These are phyloP conservation scores for Cloeon dipterum DNA, from an alignment of 2,888 invertebrate species.

Conservation along the genomic window DNA sequence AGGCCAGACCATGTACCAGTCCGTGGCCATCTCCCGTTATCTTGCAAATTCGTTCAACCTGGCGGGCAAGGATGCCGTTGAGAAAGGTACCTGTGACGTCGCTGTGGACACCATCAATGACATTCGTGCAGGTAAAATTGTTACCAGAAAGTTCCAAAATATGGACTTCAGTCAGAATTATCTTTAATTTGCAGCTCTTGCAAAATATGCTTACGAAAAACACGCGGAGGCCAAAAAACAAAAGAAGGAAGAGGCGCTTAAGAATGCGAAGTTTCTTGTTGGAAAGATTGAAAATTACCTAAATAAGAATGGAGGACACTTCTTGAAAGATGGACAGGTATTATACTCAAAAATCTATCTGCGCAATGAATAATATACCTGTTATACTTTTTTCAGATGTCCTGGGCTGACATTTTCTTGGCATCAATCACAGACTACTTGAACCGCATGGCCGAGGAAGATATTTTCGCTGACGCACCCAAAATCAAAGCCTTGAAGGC, in stretches of 20 bases:
- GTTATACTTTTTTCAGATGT: background rate
- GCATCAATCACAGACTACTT: background rate
- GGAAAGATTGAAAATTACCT: background rate
- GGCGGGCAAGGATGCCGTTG: slow-evolving; percentile 28
- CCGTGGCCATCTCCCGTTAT: too few relatives aligned
- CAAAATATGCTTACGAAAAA: too few relatives aligned
- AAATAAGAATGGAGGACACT: background rate
- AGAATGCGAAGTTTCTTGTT: too few relatives aligned
- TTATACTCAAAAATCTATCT: background rate
- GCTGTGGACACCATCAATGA: slow-evolving; percentile 29
- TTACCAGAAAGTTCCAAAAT: too few relatives aligned
- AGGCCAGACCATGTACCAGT: too few relatives aligned
- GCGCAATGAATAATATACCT: background rate
- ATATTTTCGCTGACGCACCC: background rate
- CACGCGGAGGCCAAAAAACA: too few relatives aligned
- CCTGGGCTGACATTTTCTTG: background rate
- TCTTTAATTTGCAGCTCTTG: too few relatives aligned
- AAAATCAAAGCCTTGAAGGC: background rate
- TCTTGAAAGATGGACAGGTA: background rate
- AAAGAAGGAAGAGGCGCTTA: too few relatives aligned
- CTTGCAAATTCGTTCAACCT: slow-evolving; percentile 26
- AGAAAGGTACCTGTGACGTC: slow-evolving; percentile 28
- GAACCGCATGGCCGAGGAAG: background rate
- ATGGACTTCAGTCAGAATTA: too few relatives aligned
- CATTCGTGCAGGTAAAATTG: slow-evolving; percentile 14